A percentile compares a stretch with the other conserved stretches of the same genome.
phyloP scores from a whole-genome alignment of 2,797 vertebrate genomes.

The Urosaurus nigricauda region DNA sequence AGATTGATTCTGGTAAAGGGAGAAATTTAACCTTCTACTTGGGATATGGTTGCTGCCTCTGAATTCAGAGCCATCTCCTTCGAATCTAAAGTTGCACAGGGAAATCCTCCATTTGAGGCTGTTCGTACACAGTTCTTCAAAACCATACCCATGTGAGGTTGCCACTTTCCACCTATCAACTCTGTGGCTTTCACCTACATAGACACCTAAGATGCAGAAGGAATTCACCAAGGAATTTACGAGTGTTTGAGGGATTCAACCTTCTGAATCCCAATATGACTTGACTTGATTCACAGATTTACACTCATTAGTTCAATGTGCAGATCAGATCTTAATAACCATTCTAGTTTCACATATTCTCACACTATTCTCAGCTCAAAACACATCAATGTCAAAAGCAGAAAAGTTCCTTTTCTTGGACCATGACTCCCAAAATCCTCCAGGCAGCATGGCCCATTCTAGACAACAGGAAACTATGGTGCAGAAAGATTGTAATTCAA shows the following conservation, averaged over 20 bases:
- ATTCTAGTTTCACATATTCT: background rate
- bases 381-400: too few species aligned
- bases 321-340: too few species aligned
- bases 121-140: background rate
- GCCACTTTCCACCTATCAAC: background rate
- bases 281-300: too few species aligned
- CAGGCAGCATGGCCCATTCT: too few species aligned
- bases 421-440: too few species aligned
- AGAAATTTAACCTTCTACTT: background rate
- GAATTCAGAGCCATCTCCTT: background rate
- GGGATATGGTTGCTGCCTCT: background rate
- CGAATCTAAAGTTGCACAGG: background rate
- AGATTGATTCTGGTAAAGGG: background rate
- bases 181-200: background rate
- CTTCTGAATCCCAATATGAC: too few species aligned
- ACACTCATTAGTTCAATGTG: background rate
- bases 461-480: too few species aligned
- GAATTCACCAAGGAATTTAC: background rate
- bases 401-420: too few species aligned
- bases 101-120: background rate
- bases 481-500: too few species aligned
- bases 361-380: too few species aligned
- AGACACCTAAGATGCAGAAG: too few species aligned
- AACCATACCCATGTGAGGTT: background rate
- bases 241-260: too few species aligned